phyloP scores from a whole-genome alignment of 1,140 invertebrate species.

The Drosophila kikkawai region DNA sequence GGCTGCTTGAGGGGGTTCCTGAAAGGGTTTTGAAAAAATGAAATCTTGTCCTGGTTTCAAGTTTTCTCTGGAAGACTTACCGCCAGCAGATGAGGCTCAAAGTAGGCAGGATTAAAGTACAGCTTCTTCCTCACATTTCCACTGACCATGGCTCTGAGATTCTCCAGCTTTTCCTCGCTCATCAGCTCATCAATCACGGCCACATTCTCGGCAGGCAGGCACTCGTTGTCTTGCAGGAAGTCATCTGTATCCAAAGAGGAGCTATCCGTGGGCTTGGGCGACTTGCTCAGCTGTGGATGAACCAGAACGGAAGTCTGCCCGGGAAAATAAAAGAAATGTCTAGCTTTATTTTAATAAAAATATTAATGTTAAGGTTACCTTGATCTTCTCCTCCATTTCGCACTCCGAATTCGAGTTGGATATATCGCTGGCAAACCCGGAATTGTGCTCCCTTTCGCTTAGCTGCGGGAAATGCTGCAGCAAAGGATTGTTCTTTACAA shows the following conservation, averaged over 20 bases:
- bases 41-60: background rate
- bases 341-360: accelerated
- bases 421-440: conserved; percentile 84
- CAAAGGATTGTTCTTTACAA: conserved; percentile 92
- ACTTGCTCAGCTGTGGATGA: conserved; percentile 86
- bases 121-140: conserved; percentile 90
- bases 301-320: conserved; percentile 89
- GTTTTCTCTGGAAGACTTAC: conserved; percentile 86
- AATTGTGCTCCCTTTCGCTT: conserved; percentile 86
- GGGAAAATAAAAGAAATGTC: background rate
- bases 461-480: conserved; percentile 88
- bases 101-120: conserved; percentile 95
- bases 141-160: conserved; percentile 87
- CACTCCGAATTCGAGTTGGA: conserved; percentile 84
- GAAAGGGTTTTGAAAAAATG: conserved; percentile 29
- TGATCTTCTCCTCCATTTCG: conserved; percentile 80
- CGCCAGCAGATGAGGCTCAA: conserved; percentile 92
- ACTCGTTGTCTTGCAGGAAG: conserved; percentile 86
- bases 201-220: conserved; percentile 92
- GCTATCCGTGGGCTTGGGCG: conserved; percentile 50
- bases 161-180: conserved; percentile 87
- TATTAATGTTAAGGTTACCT: conserved; percentile 38
- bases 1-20: conserved; percentile 94
- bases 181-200: conserved; percentile 93
- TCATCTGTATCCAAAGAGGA: conserved; percentile 47